phyloP scores from a whole-genome alignment of 2,888 invertebrate genomes.

The Shargacucullia verbasci region DNA sequence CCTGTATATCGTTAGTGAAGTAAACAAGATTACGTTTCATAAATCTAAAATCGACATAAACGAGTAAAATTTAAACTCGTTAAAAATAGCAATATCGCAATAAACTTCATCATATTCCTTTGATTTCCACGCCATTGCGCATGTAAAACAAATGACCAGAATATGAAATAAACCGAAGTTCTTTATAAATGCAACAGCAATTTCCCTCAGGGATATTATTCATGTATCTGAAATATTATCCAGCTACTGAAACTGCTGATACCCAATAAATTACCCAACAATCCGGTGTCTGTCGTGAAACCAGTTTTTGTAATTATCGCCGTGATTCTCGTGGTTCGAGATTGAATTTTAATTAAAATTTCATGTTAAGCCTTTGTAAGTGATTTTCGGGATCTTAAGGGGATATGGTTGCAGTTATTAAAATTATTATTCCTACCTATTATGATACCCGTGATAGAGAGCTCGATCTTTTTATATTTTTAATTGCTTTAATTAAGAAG shows the following conservation, averaged over 20 bases:
- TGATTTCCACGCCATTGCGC: conserved; percentile 34
- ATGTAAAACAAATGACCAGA: conserved; percentile 29
- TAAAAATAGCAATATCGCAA: conserved; percentile 6
- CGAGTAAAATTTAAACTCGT: neutral
- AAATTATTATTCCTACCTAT: too few relatives aligned
- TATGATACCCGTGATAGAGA: too few relatives aligned
- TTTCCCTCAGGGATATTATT: conserved; percentile 42
- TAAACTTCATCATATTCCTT: conserved; percentile 11
- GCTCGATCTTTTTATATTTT: too few relatives aligned
- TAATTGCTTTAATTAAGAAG: too few relatives aligned
- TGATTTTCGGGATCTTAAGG: conserved; percentile 4
- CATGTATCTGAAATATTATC: conserved; percentile 43
- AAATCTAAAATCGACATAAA: too few relatives aligned
- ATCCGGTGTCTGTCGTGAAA: conserved; percentile 11
- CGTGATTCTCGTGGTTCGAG: conserved; percentile 19
- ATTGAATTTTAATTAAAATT: conserved; percentile 45
- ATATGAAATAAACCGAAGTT: conserved; percentile 27
- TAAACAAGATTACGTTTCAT: too few relatives aligned
- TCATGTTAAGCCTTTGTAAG: conserved; percentile 13
- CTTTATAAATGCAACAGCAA: conserved; percentile 49
- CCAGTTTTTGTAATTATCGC: conserved; percentile 42
- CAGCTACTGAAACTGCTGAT: conserved; percentile 29
- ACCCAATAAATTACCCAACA: conserved; percentile 24
- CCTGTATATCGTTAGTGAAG: too few relatives aligned
- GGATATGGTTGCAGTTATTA: conserved; percentile 1